Percentiles rank a stretch among this genome's conserved stretches.
These are phyloP conservation scores for Echinops telfairi DNA, from an alignment of 2,113 vertebrate genomes.

Conservation along the genomic window DNA sequence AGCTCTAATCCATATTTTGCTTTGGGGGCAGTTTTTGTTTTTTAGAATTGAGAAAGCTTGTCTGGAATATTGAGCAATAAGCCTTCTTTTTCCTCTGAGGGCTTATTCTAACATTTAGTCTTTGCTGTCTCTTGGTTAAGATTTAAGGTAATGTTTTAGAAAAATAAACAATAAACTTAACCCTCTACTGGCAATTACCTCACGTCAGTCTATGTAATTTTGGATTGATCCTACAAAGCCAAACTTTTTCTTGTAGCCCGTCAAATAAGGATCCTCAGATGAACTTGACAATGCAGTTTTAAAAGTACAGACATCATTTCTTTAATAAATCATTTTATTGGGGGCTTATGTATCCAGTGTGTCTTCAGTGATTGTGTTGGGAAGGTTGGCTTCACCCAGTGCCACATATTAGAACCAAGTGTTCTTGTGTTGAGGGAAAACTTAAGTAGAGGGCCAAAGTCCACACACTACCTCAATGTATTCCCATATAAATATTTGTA, in stretches of 20 bases:
- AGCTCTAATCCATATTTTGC: not conserved
- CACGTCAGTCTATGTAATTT: rapidly evolving
- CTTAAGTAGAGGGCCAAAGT: too few relatives aligned
- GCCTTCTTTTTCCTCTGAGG: not conserved
- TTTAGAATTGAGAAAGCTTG: not conserved
- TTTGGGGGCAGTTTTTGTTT: not conserved
- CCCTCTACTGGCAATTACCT: too few relatives aligned
- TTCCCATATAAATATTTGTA: too few relatives aligned
- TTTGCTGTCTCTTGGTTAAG: not conserved
- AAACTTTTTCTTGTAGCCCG: rapidly evolving
- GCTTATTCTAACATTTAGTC: not conserved
- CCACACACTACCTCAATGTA: too few relatives aligned
- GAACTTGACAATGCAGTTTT: not conserved
- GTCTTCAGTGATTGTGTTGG: too few relatives aligned
- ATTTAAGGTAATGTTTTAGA: not conserved
- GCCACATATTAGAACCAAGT: too few relatives aligned
- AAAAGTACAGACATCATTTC: not conserved
- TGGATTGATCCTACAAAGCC: rapidly evolving
- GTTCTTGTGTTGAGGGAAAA: too few relatives aligned
- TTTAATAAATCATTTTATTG: too few relatives aligned
- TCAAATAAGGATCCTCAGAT: not conserved
- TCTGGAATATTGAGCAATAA: not conserved
- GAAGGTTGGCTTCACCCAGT: too few relatives aligned
- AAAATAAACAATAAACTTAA: rapidly evolving
- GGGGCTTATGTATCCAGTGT: too few relatives aligned